Evolutionary conservation across 2,113 vertebrate species (phyloP).

Genomic region (Gracilinanus agilis): DNA sequence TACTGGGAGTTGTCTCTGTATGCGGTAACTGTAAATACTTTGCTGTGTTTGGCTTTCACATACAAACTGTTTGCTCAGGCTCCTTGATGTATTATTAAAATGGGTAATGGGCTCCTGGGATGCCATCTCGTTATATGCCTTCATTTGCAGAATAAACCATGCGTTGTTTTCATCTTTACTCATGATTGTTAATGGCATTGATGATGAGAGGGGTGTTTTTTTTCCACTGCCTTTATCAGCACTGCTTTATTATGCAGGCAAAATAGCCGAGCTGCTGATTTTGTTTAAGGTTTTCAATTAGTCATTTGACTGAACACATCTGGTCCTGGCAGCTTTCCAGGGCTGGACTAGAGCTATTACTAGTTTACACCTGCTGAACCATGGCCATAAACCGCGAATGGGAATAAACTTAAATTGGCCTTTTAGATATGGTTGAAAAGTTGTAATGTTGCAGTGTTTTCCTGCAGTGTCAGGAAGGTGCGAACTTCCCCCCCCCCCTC

Average conservation of each 20-base stretch:
- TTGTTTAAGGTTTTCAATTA: conserved; percentile 99
- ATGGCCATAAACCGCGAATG: conserved; percentile 85
- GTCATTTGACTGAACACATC: conserved; percentile 99
- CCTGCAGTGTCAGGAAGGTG: conserved; percentile 75
- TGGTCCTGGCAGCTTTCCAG: conserved; percentile 96
- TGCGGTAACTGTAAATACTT: conserved; percentile 94
- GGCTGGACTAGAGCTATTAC: conserved; percentile 91
- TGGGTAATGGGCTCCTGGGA: conserved; percentile 99
- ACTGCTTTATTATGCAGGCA: conserved; percentile 96
- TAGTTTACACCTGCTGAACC: conserved; percentile 91
- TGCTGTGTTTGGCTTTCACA: conserved; percentile 95
- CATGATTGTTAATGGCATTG: conserved; percentile 99
- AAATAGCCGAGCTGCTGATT: conserved; percentile 98
- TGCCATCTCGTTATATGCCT: conserved; percentile 99
- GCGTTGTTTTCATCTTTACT: conserved; percentile 99
- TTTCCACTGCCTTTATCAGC: conserved; percentile 91
- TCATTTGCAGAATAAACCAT: conserved; percentile 99
- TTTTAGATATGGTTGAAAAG: conserved; percentile 88
- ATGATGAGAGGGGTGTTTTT: conserved; percentile 97
- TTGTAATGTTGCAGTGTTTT: conserved; percentile 82
- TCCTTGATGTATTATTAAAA: conserved; percentile 99
- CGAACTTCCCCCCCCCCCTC: conserved; percentile 66
- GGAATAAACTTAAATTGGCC: conserved; percentile 88
- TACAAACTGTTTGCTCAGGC: conserved; percentile 96
- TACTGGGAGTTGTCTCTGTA: conserved; percentile 95